A percentile compares a stretch with the other conserved stretches of the same genome.
Conservation (phyloP, 1,140 invertebrate genomes). For the Ridgeia piscesae region DNA sequence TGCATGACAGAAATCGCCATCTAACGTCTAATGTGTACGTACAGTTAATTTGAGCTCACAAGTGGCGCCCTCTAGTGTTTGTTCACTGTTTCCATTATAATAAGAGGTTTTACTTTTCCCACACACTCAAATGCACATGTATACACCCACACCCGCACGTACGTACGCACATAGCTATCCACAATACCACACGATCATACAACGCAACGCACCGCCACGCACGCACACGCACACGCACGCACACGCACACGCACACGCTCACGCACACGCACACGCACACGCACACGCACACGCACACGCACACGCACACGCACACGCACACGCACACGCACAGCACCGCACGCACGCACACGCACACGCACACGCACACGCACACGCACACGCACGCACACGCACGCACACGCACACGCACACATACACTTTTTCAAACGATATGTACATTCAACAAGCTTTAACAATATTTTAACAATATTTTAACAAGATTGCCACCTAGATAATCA, state of each 20-base stretch:
- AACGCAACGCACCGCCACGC: neutral
- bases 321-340: neutral
- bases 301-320: neutral
- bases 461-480: too few relatives aligned
- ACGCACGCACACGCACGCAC: neutral
- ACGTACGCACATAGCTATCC: neutral
- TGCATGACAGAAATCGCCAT: too few relatives aligned
- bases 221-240: neutral
- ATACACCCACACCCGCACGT: neutral
- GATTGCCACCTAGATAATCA: too few relatives aligned
- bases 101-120: too few relatives aligned
- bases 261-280: neutral
- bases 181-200: neutral
- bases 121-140: neutral
- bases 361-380: neutral
- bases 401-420: neutral
- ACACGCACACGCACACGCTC: neutral
- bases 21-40: too few relatives aligned
- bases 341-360: neutral
- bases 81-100: too few relatives aligned
- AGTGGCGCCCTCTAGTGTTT: too few relatives aligned
- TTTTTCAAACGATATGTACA: too few relatives aligned
- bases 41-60: too few relatives aligned
- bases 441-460: too few relatives aligned
- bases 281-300: neutral